Conservation (phyloP, 2,888 invertebrate species). For the Oithona nana region DNA sequence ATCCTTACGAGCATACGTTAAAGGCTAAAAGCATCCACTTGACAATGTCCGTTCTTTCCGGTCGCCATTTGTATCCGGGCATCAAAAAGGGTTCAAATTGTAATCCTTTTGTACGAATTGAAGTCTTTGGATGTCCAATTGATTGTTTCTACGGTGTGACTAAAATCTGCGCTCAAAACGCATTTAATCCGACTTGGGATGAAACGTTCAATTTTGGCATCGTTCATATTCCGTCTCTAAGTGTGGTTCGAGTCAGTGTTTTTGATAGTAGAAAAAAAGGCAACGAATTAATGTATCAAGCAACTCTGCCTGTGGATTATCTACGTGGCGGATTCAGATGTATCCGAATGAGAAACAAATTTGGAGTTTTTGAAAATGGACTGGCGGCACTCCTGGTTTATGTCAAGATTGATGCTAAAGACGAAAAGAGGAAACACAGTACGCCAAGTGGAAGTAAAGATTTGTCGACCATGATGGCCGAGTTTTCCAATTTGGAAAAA, state of each 20-base stretch:
- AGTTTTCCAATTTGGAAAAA: no score
- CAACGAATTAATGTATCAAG: conserved; percentile 1
- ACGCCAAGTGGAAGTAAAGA: no score
- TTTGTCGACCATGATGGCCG: no score
- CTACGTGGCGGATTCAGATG: conserved; percentile 8
- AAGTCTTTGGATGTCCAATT: conserved; percentile 7
- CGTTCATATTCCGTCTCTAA: conserved; percentile 3
- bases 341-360: background rate
- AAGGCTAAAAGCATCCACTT: background rate
- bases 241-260: background rate
- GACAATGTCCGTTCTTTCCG: background rate
- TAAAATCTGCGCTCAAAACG: background rate
- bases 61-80: background rate
- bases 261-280: background rate
- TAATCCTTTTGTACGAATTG: conserved; percentile 6
- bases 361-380: background rate
- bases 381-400: background rate
- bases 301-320: background rate
- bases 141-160: background rate
- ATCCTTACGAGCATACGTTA: background rate
- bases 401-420: background rate
- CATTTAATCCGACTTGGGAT: conserved; percentile 12
- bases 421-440: no score
- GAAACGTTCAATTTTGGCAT: conserved; percentile 12
- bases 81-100: background rate